Percentiles rank a stretch among this genome's conserved stretches.
Evolutionary conservation across 2,888 invertebrate species (phyloP).

Genomic region (Lottia scabra): DNA sequence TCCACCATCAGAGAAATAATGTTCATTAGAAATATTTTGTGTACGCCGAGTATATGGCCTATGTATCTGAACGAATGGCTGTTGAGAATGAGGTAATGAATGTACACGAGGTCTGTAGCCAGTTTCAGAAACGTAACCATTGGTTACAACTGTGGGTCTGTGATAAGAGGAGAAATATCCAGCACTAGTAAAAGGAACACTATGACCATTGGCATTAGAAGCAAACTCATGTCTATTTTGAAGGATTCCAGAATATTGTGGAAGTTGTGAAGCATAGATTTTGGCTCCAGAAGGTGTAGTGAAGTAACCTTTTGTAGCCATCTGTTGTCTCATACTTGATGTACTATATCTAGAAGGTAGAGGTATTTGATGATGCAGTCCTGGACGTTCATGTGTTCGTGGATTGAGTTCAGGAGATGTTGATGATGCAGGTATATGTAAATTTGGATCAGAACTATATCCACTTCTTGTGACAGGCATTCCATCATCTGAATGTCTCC

Average conservation of each 20-base stretch:
- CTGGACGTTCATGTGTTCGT: slow-evolving; percentile 22
- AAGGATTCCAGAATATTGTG: background rate
- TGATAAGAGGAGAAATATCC: background rate
- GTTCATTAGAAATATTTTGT: background rate
- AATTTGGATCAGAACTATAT: background rate
- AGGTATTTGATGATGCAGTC: slow-evolving; percentile 22
- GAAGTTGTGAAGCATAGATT: slow-evolving; percentile 20
- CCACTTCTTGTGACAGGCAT: slow-evolving; percentile 4
- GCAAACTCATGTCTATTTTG: background rate
- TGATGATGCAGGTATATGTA: background rate
- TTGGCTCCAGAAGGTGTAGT: slow-evolving; percentile 28
- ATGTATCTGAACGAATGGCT: background rate
- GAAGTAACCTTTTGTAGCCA: slow-evolving; percentile 24
- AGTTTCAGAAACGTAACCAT: slow-evolving; percentile 11
- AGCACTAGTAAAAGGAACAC: background rate
- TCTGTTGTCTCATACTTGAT: slow-evolving; percentile 24
- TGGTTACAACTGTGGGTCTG: background rate
- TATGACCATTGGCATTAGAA: background rate
- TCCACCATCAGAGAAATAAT: background rate
- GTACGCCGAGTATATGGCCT: background rate
- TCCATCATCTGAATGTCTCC: slow-evolving; percentile 23
- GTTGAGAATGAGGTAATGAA: background rate
- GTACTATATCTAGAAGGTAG: slow-evolving; percentile 20
- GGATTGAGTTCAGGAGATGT: slow-evolving; percentile 20
- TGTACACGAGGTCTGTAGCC: slow-evolving; percentile 1